phyloP scores from a whole-genome alignment of 1,140 invertebrate genomes.

The Bombus polaris region DNA sequence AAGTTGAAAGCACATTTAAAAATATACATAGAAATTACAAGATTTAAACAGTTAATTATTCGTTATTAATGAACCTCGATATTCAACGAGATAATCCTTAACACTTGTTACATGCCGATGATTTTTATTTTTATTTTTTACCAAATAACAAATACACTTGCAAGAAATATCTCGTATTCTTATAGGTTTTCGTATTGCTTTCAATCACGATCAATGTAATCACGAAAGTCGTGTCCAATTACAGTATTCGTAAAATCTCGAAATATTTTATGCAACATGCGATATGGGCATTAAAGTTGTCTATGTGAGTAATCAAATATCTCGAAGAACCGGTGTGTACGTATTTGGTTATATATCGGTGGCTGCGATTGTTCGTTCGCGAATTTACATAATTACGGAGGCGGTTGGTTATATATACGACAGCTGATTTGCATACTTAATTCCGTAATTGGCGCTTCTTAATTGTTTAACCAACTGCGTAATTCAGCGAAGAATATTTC shows the following conservation, averaged over 20 bases:
- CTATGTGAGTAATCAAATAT: neutral
- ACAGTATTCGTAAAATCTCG: too few relatives aligned
- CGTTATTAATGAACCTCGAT: neutral
- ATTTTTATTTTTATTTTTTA: too few relatives aligned
- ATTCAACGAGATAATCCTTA: too few relatives aligned
- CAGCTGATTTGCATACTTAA: conserved; percentile 51
- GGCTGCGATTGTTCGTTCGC: conserved; percentile 32
- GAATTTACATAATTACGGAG: conserved; percentile 53
- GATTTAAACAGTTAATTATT: neutral
- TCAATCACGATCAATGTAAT: too few relatives aligned
- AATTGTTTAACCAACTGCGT: conserved; percentile 46
- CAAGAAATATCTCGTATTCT: too few relatives aligned
- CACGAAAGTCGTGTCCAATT: too few relatives aligned
- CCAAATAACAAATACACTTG: too few relatives aligned
- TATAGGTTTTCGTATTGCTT: too few relatives aligned
- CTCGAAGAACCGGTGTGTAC: neutral
- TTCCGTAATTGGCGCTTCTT: conserved; percentile 54
- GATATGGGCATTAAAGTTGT: neutral
- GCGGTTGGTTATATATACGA: conserved; percentile 34
- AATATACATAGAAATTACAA: too few relatives aligned
- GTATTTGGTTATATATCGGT: neutral
- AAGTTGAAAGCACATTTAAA: too few relatives aligned
- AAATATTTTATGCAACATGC: too few relatives aligned
- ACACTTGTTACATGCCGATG: too few relatives aligned
- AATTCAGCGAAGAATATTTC: conserved; percentile 10